Evolutionary conservation across 2,797 vertebrate species (phyloP).

Genomic region (Tenualosa thibaudeaui): DNA sequence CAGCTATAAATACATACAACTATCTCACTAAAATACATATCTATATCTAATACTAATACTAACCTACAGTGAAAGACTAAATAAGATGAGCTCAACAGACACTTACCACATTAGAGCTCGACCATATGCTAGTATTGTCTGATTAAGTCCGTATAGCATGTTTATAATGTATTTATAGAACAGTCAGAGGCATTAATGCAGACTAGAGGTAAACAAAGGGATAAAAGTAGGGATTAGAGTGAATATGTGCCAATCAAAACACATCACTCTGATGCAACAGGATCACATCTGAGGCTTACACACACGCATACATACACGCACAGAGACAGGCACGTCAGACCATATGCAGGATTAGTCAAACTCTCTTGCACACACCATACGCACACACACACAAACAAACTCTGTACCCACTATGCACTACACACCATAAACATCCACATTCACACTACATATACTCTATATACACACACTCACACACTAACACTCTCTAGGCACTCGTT

Average conservation of each 20-base stretch:
- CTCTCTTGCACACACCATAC: not conserved
- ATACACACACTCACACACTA: not conserved
- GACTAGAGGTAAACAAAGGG: constrained; percentile 24
- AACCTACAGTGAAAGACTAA: not conserved
- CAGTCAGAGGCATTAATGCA: not conserved
- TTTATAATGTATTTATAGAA: not conserved
- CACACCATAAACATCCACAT: not conserved
- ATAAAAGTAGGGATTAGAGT: constrained; percentile 36
- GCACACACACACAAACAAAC: not conserved
- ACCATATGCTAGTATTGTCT: not conserved
- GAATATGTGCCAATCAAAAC: constrained; percentile 30
- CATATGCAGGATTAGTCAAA: not conserved
- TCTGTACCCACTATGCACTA: not conserved
- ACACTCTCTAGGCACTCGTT: not conserved
- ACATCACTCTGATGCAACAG: constrained; percentile 35
- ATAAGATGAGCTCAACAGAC: too few relatives aligned
- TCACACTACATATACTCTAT: not conserved
- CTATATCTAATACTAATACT: too few relatives aligned
- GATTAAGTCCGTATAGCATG: not conserved
- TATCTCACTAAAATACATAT: too few relatives aligned
- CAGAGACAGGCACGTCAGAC: constrained; percentile 1
- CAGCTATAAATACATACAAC: too few relatives aligned
- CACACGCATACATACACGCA: constrained; percentile 24
- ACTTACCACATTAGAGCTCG: not conserved
- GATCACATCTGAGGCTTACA: constrained; percentile 23